Percentiles rank a stretch among this genome's conserved stretches.
Conservation (phyloP, 2,113 vertebrate species). For the Corvus cornix region DNA sequence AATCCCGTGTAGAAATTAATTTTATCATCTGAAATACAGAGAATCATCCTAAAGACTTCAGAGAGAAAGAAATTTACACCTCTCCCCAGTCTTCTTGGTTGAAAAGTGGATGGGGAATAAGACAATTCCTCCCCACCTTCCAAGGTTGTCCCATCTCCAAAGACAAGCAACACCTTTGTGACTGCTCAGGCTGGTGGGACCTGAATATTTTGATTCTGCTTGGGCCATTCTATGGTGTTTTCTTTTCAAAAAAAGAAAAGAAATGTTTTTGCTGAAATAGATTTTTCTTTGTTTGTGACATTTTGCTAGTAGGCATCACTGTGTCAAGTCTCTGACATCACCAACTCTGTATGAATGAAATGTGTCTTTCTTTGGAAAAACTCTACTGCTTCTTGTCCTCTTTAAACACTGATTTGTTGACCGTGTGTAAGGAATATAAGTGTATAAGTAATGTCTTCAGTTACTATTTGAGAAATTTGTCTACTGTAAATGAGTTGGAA, state of each 20-base stretch:
- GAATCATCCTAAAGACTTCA: neutral
- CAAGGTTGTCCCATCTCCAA: neutral
- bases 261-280: neutral
- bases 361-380: neutral
- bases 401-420: neutral
- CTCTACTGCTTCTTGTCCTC: neutral
- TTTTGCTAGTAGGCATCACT: neutral
- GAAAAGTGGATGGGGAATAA: neutral
- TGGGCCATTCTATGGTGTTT: neutral
- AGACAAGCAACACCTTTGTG: neutral
- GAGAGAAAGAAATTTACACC: neutral
- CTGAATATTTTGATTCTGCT: neutral
- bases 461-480: neutral
- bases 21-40: neutral
- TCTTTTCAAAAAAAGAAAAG: neutral
- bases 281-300: neutral
- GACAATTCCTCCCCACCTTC: neutral
- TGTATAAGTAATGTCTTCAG: neutral
- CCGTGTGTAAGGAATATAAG: accelerated
- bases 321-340: neutral
- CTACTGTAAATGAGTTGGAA: neutral
- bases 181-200: neutral
- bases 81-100: neutral
- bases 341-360: neutral
- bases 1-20: neutral